Percentiles rank a stretch among this genome's conserved stretches.
Evolutionary conservation across 2,888 invertebrate genomes (phyloP).

Genomic region (Rhamphomyia laevipes): DNA sequence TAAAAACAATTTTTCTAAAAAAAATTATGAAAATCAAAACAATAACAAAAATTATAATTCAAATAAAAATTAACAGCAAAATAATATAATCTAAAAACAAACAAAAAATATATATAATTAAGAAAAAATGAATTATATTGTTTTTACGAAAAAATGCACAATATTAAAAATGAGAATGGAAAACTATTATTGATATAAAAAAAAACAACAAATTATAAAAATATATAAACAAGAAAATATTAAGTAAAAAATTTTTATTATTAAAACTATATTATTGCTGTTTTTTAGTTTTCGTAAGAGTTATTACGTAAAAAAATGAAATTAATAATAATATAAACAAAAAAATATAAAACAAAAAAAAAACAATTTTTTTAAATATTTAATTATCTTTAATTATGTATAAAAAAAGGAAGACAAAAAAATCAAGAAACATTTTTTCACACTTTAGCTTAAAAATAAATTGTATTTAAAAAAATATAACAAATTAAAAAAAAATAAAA

Average conservation of each 20-base stretch:
- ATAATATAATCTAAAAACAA: background rate
- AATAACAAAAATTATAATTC: background rate
- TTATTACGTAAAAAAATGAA: constrained; percentile 26
- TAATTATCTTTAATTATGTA: constrained; percentile 2
- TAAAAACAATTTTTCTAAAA: background rate
- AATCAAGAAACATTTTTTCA: constrained; percentile 36
- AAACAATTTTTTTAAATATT: constrained; percentile 8
- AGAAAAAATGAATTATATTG: background rate
- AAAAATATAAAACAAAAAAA: constrained; percentile 21
- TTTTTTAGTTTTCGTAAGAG: constrained; percentile 31
- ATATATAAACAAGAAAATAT: constrained; percentile 13
- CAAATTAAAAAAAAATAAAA: constrained; percentile 20
- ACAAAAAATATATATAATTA: background rate
- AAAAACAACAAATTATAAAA: constrained; percentile 8
- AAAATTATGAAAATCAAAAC: background rate
- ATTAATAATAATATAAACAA: constrained; percentile 20
- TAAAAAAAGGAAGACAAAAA: constrained; percentile 20
- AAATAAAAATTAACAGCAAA: background rate
- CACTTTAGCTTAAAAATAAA: constrained; percentile 38
- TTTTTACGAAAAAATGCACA: background rate
- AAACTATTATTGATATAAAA: constrained; percentile 11
- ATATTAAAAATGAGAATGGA: background rate
- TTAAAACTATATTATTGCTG: background rate
- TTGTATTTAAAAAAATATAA: constrained; percentile 22
- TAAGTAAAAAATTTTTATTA: constrained; percentile 13